Percentiles rank a stretch among this genome's conserved stretches.
Evolutionary conservation across 2,113 vertebrate genomes (phyloP).

Genomic region (Narcine bancroftii): DNA sequence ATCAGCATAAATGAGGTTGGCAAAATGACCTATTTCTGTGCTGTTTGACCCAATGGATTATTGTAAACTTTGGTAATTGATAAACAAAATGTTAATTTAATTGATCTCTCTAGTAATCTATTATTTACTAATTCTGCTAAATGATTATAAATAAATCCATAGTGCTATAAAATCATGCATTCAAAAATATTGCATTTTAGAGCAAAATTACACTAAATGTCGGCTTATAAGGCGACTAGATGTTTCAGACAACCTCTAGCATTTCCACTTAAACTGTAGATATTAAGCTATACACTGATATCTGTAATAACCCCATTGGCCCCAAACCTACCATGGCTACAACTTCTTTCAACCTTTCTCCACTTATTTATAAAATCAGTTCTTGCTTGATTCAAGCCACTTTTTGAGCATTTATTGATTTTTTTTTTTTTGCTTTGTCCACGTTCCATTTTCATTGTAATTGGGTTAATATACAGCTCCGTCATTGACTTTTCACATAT

Average conservation of each 20-base stretch:
- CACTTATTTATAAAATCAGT: neutral
- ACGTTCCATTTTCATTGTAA: neutral
- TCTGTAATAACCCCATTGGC: too few relatives aligned
- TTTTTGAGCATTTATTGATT: neutral
- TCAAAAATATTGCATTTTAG: neutral
- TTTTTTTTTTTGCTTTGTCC: neutral
- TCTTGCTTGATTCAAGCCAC: neutral
- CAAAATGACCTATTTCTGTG: too few relatives aligned
- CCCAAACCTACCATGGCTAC: too few relatives aligned
- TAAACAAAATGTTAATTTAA: neutral
- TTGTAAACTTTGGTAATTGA: neutral
- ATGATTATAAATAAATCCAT: neutral
- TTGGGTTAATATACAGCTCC: neutral
- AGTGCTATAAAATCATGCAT: neutral
- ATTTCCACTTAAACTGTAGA: too few relatives aligned
- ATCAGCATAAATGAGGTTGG: too few relatives aligned
- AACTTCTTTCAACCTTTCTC: too few relatives aligned
- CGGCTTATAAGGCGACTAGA: too few relatives aligned
- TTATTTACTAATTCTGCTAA: neutral
- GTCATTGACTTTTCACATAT: neutral
- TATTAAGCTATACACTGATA: too few relatives aligned
- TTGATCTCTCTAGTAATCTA: neutral
- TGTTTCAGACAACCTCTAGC: too few relatives aligned
- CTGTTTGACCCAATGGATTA: too few relatives aligned
- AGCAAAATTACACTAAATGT: neutral